phyloP scores from a whole-genome alignment of 1,140 invertebrate genomes.

The Metaphire vulgaris region DNA sequence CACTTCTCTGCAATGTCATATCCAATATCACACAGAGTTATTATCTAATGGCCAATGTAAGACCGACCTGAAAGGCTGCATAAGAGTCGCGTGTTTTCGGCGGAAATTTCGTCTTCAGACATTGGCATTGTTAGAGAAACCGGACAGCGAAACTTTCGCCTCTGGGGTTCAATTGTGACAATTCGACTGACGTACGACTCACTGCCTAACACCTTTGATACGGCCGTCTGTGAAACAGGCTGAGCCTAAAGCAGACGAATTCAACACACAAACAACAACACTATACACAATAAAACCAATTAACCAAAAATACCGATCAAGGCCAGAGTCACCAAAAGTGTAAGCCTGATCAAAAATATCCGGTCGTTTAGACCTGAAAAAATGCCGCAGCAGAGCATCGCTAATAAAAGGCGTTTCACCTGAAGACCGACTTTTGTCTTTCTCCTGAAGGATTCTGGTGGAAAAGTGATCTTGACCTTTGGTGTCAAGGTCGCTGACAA shows the following conservation, averaged over 20 bases:
- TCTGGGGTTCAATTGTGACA: constrained; percentile 92
- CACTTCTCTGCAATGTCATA: too few relatives aligned
- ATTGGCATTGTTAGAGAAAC: constrained; percentile 96
- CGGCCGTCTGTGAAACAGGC: constrained; percentile 77
- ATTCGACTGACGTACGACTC: constrained; percentile 86
- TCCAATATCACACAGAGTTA: too few relatives aligned
- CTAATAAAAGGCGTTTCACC: constrained; percentile 2
- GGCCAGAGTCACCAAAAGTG: too few relatives aligned
- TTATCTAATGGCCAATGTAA: too few relatives aligned
- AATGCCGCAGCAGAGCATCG: too few relatives aligned
- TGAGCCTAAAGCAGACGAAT: constrained; percentile 97
- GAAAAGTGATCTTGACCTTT: background rate
- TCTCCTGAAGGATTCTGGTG: background rate
- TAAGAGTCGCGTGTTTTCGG: constrained; percentile 56
- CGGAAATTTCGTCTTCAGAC: constrained; percentile 53
- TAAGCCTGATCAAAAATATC: too few relatives aligned
- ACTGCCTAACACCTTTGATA: constrained; percentile 85
- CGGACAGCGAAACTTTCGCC: constrained; percentile 97
- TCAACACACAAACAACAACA: too few relatives aligned
- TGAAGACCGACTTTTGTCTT: constrained; percentile 6
- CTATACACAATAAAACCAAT: too few relatives aligned
- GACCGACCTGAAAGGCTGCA: background rate
- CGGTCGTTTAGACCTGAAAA: too few relatives aligned
- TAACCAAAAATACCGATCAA: too few relatives aligned
- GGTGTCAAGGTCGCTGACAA: constrained; percentile 4